Percentiles rank a stretch among this genome's conserved stretches.
phyloP scores from a whole-genome alignment of 1,140 invertebrate species.

The Dendroctonus ponderosae region DNA sequence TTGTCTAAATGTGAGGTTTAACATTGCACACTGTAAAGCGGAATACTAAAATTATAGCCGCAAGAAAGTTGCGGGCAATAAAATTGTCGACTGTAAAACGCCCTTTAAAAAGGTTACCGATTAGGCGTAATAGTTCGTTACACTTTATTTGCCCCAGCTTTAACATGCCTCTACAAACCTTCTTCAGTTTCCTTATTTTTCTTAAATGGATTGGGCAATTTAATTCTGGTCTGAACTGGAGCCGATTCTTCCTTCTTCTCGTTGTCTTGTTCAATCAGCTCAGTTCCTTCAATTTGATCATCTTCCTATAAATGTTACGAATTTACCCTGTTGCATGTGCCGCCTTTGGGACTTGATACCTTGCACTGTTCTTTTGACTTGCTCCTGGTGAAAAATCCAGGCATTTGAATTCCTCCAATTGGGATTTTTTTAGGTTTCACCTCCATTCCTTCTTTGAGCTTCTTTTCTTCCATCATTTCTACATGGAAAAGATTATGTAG shows the following conservation, averaged over 20 bases:
- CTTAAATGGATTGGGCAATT: conserved; percentile 51
- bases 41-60: no score
- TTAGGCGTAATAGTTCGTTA: no score
- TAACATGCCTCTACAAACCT: conserved; percentile 26
- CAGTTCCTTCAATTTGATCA: conserved; percentile 44
- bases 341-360: conserved; percentile 44
- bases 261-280: conserved; percentile 47
- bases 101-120: no score
- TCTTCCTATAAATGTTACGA: conserved; percentile 37
- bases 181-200: conserved; percentile 48
- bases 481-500: no score
- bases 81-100: no score
- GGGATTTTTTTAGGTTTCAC: conserved; percentile 78
- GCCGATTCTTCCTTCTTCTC: conserved; percentile 43
- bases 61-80: no score
- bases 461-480: conserved; percentile 52
- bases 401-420: conserved; percentile 79
- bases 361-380: conserved; percentile 70
- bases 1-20: no score
- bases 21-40: no score
- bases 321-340: background rate
- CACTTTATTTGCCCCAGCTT: no score
- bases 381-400: conserved; percentile 74
- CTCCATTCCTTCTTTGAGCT: conserved; percentile 63
- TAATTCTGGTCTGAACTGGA: conserved; percentile 42